Percentiles rank a stretch among this genome's conserved stretches.
Conservation (phyloP, 2,113 vertebrate genomes). For the Trichomycterus rosablanca region DNA sequence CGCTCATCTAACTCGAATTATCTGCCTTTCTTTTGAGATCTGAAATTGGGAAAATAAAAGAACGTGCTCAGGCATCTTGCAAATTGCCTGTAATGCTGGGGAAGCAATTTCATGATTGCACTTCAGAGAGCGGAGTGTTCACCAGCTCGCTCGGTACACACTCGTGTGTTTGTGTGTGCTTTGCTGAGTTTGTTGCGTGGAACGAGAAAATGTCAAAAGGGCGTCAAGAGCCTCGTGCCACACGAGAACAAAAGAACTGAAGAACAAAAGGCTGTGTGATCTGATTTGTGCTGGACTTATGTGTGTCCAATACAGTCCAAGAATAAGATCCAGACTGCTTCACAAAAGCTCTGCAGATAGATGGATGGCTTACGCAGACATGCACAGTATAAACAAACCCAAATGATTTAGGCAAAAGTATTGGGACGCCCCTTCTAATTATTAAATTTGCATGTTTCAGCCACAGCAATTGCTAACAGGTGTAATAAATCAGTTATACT, state of each 20-base stretch:
- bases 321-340: constrained; percentile 1
- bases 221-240: neutral
- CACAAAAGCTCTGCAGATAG: neutral
- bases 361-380: no score
- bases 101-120: constrained; percentile 15
- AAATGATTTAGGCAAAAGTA: no score
- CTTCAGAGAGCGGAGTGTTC: constrained; percentile 1
- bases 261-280: constrained; percentile 1
- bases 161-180: neutral
- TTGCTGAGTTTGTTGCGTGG: neutral
- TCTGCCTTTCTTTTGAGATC: constrained; percentile 8
- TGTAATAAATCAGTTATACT: no score
- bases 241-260: neutral
- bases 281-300: constrained; percentile 12
- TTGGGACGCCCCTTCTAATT: no score
- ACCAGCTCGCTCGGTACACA: neutral
- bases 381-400: no score
- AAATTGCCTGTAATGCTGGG: constrained; percentile 25
- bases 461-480: no score
- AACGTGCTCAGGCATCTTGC: constrained; percentile 15
- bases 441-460: no score
- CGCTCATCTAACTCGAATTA: constrained; percentile 7
- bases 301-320: neutral
- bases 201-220: neutral
- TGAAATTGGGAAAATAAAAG: constrained; percentile 17